phyloP scores from a whole-genome alignment of 2,113 vertebrate genomes.

The Pteronura brasiliensis region DNA sequence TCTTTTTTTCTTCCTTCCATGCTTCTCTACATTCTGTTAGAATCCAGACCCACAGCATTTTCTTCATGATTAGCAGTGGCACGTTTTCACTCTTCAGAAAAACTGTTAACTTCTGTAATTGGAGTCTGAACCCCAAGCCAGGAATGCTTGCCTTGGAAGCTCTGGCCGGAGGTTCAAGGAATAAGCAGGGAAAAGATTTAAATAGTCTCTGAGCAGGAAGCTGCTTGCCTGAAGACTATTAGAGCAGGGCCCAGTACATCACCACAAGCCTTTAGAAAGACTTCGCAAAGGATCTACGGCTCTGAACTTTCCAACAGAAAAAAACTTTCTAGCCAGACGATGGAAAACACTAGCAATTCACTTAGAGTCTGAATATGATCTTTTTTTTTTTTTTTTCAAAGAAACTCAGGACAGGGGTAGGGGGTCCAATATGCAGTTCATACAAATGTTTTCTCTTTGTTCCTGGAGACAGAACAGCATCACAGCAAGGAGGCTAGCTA shows the following conservation, averaged over 20 bases:
- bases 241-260: not conserved
- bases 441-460: slow-evolving; percentile 36
- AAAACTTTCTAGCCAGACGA: not conserved
- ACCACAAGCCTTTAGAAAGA: not conserved
- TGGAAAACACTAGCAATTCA: not conserved
- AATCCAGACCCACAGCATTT: not conserved
- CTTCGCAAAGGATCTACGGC: not conserved
- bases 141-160: not conserved
- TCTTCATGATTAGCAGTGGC: not conserved
- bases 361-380: not conserved
- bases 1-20: not conserved
- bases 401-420: not conserved
- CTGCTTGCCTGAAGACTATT: not conserved
- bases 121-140: not conserved
- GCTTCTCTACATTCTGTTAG: not conserved
- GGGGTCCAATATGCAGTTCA: not conserved
- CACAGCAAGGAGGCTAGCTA: slow-evolving; percentile 68
- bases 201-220: not conserved
- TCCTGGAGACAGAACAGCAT: slow-evolving; percentile 40
- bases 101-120: not conserved
- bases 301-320: not conserved
- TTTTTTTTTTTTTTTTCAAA: not conserved
- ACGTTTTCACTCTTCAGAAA: not conserved
- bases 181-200: not conserved
- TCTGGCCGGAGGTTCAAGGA: no score